Base-by-base conservation (phyloP, 2,113 vertebrate species). In the Sterrhoptilus dennistouni region DNA sequence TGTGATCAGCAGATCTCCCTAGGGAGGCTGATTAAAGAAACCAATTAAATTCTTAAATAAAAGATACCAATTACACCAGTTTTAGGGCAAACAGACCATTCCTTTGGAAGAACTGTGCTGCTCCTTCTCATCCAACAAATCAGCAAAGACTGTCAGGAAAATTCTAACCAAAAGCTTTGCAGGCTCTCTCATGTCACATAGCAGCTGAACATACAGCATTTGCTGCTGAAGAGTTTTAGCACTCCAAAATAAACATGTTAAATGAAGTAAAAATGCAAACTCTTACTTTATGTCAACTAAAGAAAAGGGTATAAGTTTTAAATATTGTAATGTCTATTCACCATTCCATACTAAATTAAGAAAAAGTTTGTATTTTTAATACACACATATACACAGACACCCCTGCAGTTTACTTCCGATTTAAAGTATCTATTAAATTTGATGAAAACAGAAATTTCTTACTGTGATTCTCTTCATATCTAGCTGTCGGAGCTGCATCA, bases 381-480 rank as follows among this genome's bases (percentile, higher is more conserved):
- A 65, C 6, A 74, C 49, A 88, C 12, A 89, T 4, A 74, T 42
- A 74, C 59, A 78, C 8, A 89, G 60, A 75, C 87, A 87, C 0
- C 35, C 45, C 76, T 91, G 38, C 8, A 57, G 76, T 93, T 66
- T 64, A 93, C 12, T 94, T 70, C 42, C 53, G 57, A 81, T 89
- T 45, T 83, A 47, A 74, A 91, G 35, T 24, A 75, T 54, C 25
- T 63, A 82, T 6, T 31, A 83, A 54, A 53, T 83, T 60, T 80
- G 59, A 89, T 1, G 4, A 95, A 94, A 95, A 81, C 40, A 95
- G 68, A 77, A 40, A 35, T 64, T 45, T 35, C 99, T 99, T 98
- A 99, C 99, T 93, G 99, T 99, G 97, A 99, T 98, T 95, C 99
- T 99, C 98, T 99, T 99, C 99, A 99, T 99, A 96, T 99, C 99